Percentiles rank a stretch among this genome's conserved stretches.
These are phyloP conservation scores for Procambarus clarkii DNA, from an alignment of 1,140 invertebrate species.

Conservation along the genomic window DNA sequence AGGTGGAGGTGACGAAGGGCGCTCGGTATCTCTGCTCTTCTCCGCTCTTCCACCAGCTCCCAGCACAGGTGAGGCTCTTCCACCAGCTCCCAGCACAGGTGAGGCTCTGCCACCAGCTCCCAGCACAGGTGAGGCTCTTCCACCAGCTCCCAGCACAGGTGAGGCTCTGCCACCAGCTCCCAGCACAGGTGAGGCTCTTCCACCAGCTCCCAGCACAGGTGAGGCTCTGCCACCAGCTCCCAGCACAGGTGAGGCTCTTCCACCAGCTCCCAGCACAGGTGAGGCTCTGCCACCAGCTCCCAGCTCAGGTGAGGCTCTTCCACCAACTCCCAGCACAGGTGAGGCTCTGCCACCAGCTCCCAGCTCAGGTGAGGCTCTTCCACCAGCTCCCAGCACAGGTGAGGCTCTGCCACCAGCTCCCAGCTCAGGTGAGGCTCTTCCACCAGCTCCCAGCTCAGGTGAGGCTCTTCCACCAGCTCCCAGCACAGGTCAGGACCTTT, in stretches of 20 bases:
- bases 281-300: slow-evolving; percentile 18
- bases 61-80: background rate
- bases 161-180: slow-evolving; percentile 19
- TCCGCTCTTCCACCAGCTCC: slow-evolving; percentile 19
- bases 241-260: slow-evolving; percentile 17
- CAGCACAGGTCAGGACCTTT: slow-evolving; percentile 6
- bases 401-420: slow-evolving; percentile 18
- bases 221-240: slow-evolving; percentile 18
- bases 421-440: slow-evolving; percentile 15
- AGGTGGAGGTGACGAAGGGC: background rate
- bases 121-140: too few species aligned
- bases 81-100: too few species aligned
- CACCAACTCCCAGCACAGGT: slow-evolving; percentile 25
- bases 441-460: slow-evolving; percentile 26
- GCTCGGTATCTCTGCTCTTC: background rate
- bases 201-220: slow-evolving; percentile 28
- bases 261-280: slow-evolving; percentile 28
- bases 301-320: slow-evolving; percentile 15
- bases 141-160: too few species aligned
- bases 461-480: slow-evolving; percentile 22
- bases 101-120: too few species aligned
- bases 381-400: slow-evolving; percentile 28
- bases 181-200: slow-evolving; percentile 17
- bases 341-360: slow-evolving; percentile 18
- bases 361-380: slow-evolving; percentile 15